phyloP scores from a whole-genome alignment of 53 echinoderm and acorn worm genomes.

The Henricia sp. region DNA sequence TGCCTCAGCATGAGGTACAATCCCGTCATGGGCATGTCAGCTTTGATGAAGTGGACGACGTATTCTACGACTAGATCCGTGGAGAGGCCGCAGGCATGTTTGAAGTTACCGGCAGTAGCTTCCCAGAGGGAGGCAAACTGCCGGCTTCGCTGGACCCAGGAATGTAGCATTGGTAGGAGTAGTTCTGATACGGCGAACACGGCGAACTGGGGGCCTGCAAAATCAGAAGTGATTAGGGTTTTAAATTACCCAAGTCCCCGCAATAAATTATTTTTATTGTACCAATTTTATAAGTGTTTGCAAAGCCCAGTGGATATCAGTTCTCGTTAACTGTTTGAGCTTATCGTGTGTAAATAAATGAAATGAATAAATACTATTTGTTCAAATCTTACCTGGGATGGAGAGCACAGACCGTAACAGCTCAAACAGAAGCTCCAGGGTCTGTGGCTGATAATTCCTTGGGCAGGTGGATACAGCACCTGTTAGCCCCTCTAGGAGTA shows the following conservation, averaged over 20 bases:
- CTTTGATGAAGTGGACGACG: constrained; percentile 64
- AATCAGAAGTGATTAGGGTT: too few species aligned
- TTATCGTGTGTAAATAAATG: too few species aligned
- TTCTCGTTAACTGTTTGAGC: too few species aligned
- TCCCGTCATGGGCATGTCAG: constrained; percentile 63
- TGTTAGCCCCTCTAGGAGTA: constrained; percentile 90
- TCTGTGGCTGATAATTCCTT: constrained; percentile 88
- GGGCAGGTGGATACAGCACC: constrained; percentile 96
- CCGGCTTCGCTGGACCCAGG: constrained; percentile 94
- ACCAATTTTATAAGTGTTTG: too few species aligned
- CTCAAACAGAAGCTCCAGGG: constrained; percentile 93
- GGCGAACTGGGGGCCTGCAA: constrained; percentile 87
- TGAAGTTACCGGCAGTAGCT: constrained; percentile 89
- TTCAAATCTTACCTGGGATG: constrained; percentile 69
- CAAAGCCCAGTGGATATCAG: too few species aligned
- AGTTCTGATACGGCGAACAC: constrained; percentile 92
- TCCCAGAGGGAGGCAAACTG: constrained; percentile 92
- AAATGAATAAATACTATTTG: too few species aligned
- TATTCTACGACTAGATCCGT: constrained; percentile 95
- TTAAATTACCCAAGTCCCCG: too few species aligned
- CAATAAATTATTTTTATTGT: too few species aligned
- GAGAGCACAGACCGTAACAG: constrained; percentile 75
- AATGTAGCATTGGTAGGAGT: constrained; percentile 95
- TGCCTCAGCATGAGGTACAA: constrained; percentile 89
- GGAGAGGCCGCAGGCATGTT: constrained; percentile 97